Base-by-base conservation (phyloP, 1,140 invertebrate species). In the Microvelia longipes region DNA sequence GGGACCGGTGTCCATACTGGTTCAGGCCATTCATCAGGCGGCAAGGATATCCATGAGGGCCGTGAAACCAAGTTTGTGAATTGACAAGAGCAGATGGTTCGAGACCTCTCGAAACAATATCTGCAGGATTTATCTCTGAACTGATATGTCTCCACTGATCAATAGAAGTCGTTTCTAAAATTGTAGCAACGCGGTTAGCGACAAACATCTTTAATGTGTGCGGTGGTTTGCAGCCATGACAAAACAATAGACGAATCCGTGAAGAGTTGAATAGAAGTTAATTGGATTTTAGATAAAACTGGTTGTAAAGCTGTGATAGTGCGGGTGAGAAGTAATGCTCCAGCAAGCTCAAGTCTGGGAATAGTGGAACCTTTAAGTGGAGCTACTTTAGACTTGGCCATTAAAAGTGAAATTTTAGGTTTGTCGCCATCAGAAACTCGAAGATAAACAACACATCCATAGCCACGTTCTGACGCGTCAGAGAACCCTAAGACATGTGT, bases 81-180 rank as follows among this genome's bases (percentile, higher is more conserved):
- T 28, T 69, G 1, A 50, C 2, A 28, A 79, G 30, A 25, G 75
- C 29, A 11, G 63, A 24, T 68, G 71, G 64, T 66, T 71, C 64
- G 2, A 72, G 13, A 15, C 81, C 81, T 68, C 81, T 72, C 2
- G 80, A 81, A 2, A 76, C 69, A 2, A 75, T 70, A 75, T 84
- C 81, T 1, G 80, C 80, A 27, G 80, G 79, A 73, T 83, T 83
- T 0, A 78, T 67, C 25, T 69, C 64, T 0, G 78, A 75, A 13
- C 68, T 65, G 0, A 83, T 76, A 73, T 83, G 78, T 24, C 63
- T 24, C 83, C 81, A 84, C 27, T 78, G 68, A 13, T 68, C 65
- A 0, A 50, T 28, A 1, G 60, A n/a, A 26, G 71, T 73, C 1
- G 75, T 27, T 30, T 75, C 71, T 50, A 76, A 75, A 68, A 82